Percentiles rank a stretch among this genome's conserved stretches.
phyloP scores from a whole-genome alignment of 2,888 invertebrate genomes.

The Clitarchus hookeri region DNA sequence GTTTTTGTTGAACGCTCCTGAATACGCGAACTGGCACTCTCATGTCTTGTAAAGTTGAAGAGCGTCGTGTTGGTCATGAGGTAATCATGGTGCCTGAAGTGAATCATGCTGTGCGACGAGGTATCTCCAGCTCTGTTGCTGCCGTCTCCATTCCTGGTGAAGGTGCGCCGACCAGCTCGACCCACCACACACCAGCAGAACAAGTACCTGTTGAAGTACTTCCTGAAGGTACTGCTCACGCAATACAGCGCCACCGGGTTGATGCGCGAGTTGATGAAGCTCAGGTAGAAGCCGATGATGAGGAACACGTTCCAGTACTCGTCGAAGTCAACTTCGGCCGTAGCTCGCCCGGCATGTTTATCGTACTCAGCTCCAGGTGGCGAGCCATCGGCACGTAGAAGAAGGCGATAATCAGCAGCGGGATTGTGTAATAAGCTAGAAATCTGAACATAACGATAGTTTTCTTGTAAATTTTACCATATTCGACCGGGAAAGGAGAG shows the following conservation, averaged over 20 bases:
- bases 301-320: constrained; percentile 77
- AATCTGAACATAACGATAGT: constrained; percentile 64
- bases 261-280: constrained; percentile 88
- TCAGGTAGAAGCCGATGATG: constrained; percentile 81
- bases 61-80: not conserved
- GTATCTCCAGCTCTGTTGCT: constrained; percentile 48
- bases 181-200: constrained; percentile 69
- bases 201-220: constrained; percentile 69
- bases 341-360: constrained; percentile 82
- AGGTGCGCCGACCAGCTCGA: not conserved
- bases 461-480: constrained; percentile 54
- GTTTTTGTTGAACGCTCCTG: not conserved
- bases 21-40: not conserved
- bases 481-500: constrained; percentile 68
- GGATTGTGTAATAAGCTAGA: constrained; percentile 82
- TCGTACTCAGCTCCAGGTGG: constrained; percentile 79
- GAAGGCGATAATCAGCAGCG: constrained; percentile 80
- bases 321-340: constrained; percentile 67
- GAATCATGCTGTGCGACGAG: constrained; percentile 41
- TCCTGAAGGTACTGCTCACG: constrained; percentile 82
- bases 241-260: constrained; percentile 89
- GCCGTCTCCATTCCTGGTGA: constrained; percentile 50
- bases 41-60: not conserved
- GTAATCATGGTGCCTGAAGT: constrained; percentile 38
- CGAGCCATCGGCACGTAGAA: constrained; percentile 92